phyloP scores from a whole-genome alignment of 2,113 vertebrate species.

The Daphoenositta chrysoptera region DNA sequence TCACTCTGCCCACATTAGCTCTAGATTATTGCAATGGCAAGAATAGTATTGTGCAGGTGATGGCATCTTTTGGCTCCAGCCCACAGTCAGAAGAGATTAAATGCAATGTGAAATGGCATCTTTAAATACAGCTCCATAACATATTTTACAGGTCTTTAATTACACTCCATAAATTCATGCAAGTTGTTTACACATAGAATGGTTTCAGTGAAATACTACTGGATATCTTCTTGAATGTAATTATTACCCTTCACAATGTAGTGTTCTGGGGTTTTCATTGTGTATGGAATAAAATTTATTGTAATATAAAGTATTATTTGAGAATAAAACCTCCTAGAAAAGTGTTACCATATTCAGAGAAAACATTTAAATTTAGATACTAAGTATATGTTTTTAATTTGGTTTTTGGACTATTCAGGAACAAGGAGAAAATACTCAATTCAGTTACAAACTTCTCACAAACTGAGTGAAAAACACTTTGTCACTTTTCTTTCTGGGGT shows the following conservation, averaged over 20 bases:
- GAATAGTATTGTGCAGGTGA: background rate
- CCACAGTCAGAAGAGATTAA: background rate
- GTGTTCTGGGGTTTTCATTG: background rate
- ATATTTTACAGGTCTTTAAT: background rate
- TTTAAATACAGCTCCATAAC: background rate
- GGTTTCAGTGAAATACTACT: background rate
- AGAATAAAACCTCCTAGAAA: background rate
- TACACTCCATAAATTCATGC: background rate
- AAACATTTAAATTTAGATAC: background rate
- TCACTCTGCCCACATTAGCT: background rate
- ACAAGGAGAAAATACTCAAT: fast-evolving
- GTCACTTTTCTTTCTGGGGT: background rate
- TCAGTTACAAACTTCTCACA: background rate
- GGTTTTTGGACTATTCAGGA: background rate
- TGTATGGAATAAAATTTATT: background rate
- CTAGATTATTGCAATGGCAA: background rate
- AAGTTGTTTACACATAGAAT: background rate
- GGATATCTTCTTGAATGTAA: background rate
- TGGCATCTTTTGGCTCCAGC: background rate
- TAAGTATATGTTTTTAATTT: background rate
- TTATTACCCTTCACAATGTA: background rate
- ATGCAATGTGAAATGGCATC: background rate
- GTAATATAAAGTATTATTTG: background rate
- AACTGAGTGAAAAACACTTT: background rate
- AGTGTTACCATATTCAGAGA: background rate